Evolutionary conservation across 2,113 vertebrate species (phyloP), one percentile per base, ranked within the genome.

Genomic region (Lophius piscatorius): DNA sequence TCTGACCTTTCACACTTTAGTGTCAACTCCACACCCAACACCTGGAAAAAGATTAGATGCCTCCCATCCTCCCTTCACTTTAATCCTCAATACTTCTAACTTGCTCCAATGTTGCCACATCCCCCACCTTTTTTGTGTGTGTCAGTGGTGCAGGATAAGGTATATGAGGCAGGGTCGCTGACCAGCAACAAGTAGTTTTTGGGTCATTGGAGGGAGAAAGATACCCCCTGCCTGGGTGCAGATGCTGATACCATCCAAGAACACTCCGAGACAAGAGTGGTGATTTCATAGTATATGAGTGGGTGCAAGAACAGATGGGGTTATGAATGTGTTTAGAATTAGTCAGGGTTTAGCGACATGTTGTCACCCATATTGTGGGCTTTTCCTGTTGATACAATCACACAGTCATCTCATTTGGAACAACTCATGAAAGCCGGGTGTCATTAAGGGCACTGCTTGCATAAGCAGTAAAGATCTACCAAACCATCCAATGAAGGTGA

Each of bases 1-100:
- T 10, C 28, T 48, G 58, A 40, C 62, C 61, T 59, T 90, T 92
- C 82, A 85, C 90, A 89, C 85, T 65, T 74, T 47, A 17, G 60
- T 82, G 55, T 77, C 31, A 12, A 41, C 55, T 74, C 80, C 61
- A n/a, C 36, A 35, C 33, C 45, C 60, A 11, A 48, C 44, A 58
- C 51, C 69, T 52, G 59, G 51, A 36, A 64, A 46, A 23, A 81
- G 72, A 82, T 82, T 69, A 76, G 9, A 35, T 39, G 44, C 57
- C 48, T 40, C 44, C 45, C 1, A 13, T 47, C 22, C 20, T 45
- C 9, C 7, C 54, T 24, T 18, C 47, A 12, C n/a, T 58, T 50
- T 3, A 22, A 9, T 58, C n/a, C n/a, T n/a, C n/a, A n/a, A n/a
- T n/a, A n/a, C n/a, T n/a, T n/a, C n/a, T n/a, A n/a, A n/a, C n/a